These are phyloP conservation scores for Miniopterus natalensis DNA, from an alignment of 2,113 vertebrate genomes.

Conservation along the genomic window DNA sequence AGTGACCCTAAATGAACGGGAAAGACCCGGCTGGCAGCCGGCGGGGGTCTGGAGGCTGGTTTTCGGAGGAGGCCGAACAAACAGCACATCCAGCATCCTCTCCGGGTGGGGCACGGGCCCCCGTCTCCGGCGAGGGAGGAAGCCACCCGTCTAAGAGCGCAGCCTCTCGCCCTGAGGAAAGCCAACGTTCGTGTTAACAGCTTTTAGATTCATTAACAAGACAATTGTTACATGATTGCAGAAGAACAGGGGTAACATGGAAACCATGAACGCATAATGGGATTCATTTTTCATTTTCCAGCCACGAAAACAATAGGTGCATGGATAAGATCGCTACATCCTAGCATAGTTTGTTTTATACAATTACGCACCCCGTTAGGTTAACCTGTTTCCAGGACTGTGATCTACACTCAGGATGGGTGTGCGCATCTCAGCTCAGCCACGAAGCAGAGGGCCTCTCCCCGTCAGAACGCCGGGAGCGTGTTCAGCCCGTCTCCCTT, in stretches of 20 bases:
- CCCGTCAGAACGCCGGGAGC: neutral
- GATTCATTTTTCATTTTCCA: constrained; percentile 83
- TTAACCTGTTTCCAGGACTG: constrained; percentile 72
- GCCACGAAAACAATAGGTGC: constrained; percentile 75
- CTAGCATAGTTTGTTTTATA: constrained; percentile 78
- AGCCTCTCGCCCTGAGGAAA: constrained; percentile 57
- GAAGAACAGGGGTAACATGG: constrained; percentile 82
- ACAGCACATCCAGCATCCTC: neutral
- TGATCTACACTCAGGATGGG: constrained; percentile 49
- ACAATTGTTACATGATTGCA: constrained; percentile 86
- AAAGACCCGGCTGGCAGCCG: neutral
- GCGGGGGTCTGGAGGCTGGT: neutral
- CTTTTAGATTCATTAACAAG: constrained; percentile 82
- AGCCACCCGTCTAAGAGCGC: neutral
- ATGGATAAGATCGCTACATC: constrained; percentile 76
- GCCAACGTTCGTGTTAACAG: constrained; percentile 58
- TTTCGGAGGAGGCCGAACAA: neutral
- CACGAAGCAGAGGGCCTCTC: neutral
- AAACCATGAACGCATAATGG: constrained; percentile 84
- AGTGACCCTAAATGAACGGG: neutral
- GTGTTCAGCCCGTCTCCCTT: neutral
- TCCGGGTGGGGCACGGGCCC: neutral
- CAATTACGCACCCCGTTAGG: constrained; percentile 63
- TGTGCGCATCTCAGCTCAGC: neutral
- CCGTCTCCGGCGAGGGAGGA: neutral